Evolutionary conservation across 2,888 invertebrate genomes (phyloP), one percentile per base, ranked within the genome.

Genomic region (Colletes collaris): DNA sequence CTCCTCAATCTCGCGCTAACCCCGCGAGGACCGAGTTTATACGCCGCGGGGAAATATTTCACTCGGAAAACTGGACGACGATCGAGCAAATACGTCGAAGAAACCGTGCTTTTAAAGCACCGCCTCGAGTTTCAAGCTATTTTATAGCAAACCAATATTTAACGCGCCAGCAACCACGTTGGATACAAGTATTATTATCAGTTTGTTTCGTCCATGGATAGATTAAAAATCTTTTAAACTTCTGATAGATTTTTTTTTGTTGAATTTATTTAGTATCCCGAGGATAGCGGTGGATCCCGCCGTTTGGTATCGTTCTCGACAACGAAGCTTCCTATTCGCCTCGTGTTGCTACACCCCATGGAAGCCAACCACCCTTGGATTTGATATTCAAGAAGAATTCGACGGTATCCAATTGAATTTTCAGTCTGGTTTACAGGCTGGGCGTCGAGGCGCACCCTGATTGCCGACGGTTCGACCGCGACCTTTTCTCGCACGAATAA

Each of bases 361-460:
- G 40, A 75, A 72, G 44, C 49, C 49, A 27, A 53, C 66, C 35
- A 53, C 56, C 70, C 73, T 63, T 55, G 74, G 71, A 85, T 86
- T 89, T 90, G 86, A 88, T 90, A 91, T 90, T 91, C 91, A 84
- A 82, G 77, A 87, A 86, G 89, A 88, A 89, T 86, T 88, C 83
- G 86, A 70, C 83, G 82, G 75, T 84, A 73, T 85, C 82, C 89
- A 90, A 92, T 91, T 89, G 90, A 91, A 90, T 91, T 91, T 90
- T 84, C 79, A 76, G 75, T 82, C 84, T 78, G 89, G 84, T 87
- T 87, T 87, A 85, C 76, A 82, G 35, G 56, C 70, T 55, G 79
- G 75, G 81, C 80, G 80, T 76, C 85, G 81, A 85, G 77, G 66
- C 83, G 83, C 76, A 66, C 80, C 73, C 86, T 89, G 90, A 91